Base-by-base conservation (phyloP, 2,888 invertebrate genomes). In the Polyommatus iphigenia region DNA sequence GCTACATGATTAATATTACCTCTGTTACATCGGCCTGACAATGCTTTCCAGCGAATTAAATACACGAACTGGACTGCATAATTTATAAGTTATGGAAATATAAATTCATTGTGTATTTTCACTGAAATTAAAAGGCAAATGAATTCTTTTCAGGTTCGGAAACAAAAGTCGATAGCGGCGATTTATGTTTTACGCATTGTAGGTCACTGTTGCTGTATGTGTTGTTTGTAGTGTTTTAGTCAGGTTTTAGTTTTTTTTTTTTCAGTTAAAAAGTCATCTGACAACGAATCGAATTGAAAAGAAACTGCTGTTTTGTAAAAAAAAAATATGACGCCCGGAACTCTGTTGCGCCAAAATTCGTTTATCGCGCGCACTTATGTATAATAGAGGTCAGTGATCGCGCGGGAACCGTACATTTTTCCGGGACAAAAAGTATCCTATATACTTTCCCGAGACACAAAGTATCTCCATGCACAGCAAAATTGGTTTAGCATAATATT, bases 41-140 rank as follows among this genome's bases (percentile, higher is more conserved):
- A 20, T 72, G 72, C 72, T 72, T 72, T 72, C 20, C 41, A 20
- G 20, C 41, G n/a, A 72, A 72, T 72, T 72, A 41, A 72, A 72
- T 72, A 72, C 20, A 72, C 72, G 20, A 41, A 72, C 15, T 32
- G 67, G 29, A 41, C 36, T 72, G 72, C 36, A 72, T 72, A 41
- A 72, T 72, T 72, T 72, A 72, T 72, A 72, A 72, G 72, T 41
- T 72, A 72, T 72, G 71, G 71, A 71, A 71, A 71, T 72, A 41
- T 41, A 72, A 67, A 67, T 67, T 29, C 67, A 67, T 67, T 67
- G 67, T 67, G 67, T 67, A 67, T 32, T 67, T 67, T 32, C 29
- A 67, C 29, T 15, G 67, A 18, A 67, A 67, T 67, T 24, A 67
- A 67, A 67, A 67, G 18, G 29, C 24, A 67, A 67, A 67, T 67